Base-by-base conservation (phyloP, 2,113 vertebrate genomes). In the Ivindomyrus marchei region DNA sequence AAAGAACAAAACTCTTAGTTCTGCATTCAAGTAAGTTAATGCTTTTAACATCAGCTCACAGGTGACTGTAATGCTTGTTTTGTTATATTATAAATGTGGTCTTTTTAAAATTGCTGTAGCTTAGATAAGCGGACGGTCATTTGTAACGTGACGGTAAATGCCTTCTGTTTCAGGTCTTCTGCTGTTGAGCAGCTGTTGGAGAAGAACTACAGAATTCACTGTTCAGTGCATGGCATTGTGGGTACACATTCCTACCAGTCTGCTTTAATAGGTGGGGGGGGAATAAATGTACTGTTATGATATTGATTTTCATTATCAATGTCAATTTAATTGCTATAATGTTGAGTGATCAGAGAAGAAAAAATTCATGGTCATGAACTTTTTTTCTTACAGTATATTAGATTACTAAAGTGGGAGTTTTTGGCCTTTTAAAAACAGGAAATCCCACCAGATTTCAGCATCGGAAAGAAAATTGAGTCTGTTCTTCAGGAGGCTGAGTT, bases 161-260 rank as follows among this genome's bases (percentile, higher is more conserved):
- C 2, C 42, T 19, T 47, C 24, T 1, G 42, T 87, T 88, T 89
- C 89, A 99, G 98, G 90, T 99, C 98, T 89, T 93, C 93, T 91
- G 97, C 98, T 50, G 98, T 99, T 31, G 97, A 98, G 90, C 97
- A 98, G 92, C 95, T 99, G 88, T 92, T 99, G 94, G 98, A 99
- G 92, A 98, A 98, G 94, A 99, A 99, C 94, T 99, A 99, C 92
- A 96, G 96, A 94, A 98, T 99, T 92, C 97, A 99, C 94, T 99
- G 98, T 93, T 99, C 98, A 0, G 90, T 99, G 83, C 96, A 98
- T 94, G 99, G 95, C 88, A 95, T 93, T 91, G 98, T 99, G 95
- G 96, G 97, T 94, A 92, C 87, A 90, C 88, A 83, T 49, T 52
- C 47, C 47, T 31, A 17, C 49, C n/a, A 7, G 36, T 39, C 31